Conservation (phyloP, 2,113 vertebrate species). For the Phoxinus phoxinus region DNA sequence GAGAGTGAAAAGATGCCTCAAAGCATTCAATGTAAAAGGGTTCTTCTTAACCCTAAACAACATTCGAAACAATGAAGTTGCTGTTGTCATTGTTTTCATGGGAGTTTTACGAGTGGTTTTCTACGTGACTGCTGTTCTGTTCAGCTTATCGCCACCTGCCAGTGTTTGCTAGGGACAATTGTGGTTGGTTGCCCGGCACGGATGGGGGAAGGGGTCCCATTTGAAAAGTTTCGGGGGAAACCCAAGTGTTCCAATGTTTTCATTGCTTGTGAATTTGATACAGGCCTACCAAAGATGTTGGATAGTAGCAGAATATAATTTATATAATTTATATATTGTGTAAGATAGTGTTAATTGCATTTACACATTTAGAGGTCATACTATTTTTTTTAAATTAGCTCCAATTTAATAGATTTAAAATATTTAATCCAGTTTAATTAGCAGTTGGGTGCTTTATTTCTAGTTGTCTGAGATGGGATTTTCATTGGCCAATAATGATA, state of each 20-base stretch:
- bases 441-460: not conserved
- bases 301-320: not conserved
- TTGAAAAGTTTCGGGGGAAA: slow-evolving; percentile 33
- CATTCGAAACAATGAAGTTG: slow-evolving; percentile 38
- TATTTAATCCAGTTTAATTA: slow-evolving; percentile 1
- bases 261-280: not conserved
- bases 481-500: not conserved
- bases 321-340: not conserved
- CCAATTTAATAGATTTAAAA: not conserved
- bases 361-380: not conserved
- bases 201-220: slow-evolving; percentile 39
- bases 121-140: slow-evolving; percentile 54
- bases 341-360: not conserved
- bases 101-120: slow-evolving; percentile 54
- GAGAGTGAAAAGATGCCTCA: slow-evolving; percentile 39
- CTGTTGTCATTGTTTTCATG: slow-evolving; percentile 52
- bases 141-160: slow-evolving; percentile 61
- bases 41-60: slow-evolving; percentile 49
- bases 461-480: too few species aligned
- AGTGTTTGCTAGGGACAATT: slow-evolving; percentile 43
- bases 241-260: slow-evolving; percentile 9
- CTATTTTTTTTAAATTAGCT: not conserved
- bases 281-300: not conserved
- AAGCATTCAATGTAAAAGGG: slow-evolving; percentile 40
- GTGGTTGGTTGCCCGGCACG: slow-evolving; percentile 43